phyloP scores from a whole-genome alignment of 92 coral and sea anemone species.

The Pocillopora grandis region DNA sequence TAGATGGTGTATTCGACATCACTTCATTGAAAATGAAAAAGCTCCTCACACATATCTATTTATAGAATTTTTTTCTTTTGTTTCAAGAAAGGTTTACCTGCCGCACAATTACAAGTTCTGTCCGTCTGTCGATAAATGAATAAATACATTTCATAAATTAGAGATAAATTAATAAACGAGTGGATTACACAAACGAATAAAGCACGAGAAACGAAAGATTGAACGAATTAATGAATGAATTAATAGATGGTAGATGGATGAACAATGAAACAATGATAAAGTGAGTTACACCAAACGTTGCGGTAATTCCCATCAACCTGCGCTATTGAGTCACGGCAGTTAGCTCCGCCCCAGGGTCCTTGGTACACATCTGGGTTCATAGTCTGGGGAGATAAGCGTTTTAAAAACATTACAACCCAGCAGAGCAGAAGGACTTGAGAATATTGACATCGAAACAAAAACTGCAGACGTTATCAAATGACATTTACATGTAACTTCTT shows the following conservation, averaged over 20 bases:
- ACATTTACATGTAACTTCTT: not conserved
- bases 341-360: conserved; percentile 97
- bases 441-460: not conserved
- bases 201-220: not conserved
- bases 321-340: conserved; percentile 93
- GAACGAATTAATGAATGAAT: not conserved
- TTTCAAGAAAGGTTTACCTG: conserved; percentile 54
- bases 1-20: not conserved
- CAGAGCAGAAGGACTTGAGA: not conserved
- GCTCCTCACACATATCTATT: too few relatives aligned
- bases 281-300: not conserved
- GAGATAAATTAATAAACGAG: not conserved
- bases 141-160: too few relatives aligned
- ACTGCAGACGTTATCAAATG: not conserved
- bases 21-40: too few relatives aligned
- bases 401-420: not conserved
- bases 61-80: not conserved
- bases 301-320: conserved; percentile 61
- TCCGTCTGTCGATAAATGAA: conserved; percentile 57
- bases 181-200: not conserved
- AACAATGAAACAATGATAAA: not conserved
- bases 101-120: conserved; percentile 76
- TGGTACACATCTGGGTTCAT: conserved; percentile 96
- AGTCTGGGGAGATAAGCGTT: conserved; percentile 41
- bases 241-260: too few relatives aligned